These are phyloP conservation scores for Physeter macrocephalus DNA, from an alignment of 2,113 vertebrate genomes.

Conservation along the genomic window DNA sequence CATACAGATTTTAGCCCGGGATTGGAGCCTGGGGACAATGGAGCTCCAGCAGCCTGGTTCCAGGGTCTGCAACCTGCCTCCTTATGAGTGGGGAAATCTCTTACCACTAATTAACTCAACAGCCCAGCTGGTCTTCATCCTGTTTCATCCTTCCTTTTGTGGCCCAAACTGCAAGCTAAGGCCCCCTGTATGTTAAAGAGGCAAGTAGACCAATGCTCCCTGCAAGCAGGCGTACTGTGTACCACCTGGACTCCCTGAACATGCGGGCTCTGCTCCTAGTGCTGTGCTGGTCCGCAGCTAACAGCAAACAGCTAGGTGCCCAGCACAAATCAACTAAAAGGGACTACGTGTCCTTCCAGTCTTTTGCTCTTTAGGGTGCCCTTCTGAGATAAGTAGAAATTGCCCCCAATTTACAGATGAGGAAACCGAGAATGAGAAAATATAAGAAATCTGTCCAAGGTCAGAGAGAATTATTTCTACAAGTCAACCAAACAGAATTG, in stretches of 20 bases:
- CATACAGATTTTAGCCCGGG: neutral
- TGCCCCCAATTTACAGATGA: neutral
- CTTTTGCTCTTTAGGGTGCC: fast-evolving
- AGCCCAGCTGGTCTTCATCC: neutral
- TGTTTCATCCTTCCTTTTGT: neutral
- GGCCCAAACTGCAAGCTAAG: neutral
- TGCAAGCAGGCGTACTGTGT: neutral
- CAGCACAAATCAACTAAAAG: neutral
- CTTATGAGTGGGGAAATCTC: neutral
- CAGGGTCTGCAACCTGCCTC: neutral
- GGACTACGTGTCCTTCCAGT: neutral
- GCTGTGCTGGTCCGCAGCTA: neutral
- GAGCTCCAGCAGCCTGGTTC: neutral
- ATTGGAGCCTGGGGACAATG: neutral
- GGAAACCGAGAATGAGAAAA: neutral
- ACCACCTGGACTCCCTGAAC: neutral
- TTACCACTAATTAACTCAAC: neutral
- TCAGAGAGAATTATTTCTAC: neutral
- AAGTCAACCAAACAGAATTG: neutral
- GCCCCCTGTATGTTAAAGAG: neutral
- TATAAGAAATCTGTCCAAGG: neutral
- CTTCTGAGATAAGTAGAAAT: neutral
- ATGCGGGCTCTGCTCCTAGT: neutral
- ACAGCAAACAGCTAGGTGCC: neutral
- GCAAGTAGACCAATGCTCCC: neutral